Evolutionary conservation across 2,888 invertebrate species (phyloP).

Genomic region (Melanchra persicariae): DNA sequence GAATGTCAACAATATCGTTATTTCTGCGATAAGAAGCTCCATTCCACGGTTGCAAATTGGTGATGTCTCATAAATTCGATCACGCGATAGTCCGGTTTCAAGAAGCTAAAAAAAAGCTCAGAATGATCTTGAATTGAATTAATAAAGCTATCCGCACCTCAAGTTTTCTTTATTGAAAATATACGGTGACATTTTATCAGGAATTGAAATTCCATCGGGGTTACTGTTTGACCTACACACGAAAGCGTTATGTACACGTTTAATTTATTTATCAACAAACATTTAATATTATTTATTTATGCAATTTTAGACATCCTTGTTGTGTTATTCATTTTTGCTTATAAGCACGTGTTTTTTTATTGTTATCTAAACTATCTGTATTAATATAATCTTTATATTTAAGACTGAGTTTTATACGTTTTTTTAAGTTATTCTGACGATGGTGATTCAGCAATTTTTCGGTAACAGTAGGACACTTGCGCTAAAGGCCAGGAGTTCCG

Average conservation of each 20-base stretch:
- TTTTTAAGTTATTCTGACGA: neutral
- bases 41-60: neutral
- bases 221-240: slow-evolving; percentile 2
- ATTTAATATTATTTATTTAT: slow-evolving; percentile 13
- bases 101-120: neutral
- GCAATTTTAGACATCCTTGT: slow-evolving; percentile 11
- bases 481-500: neutral
- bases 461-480: neutral
- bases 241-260: neutral
- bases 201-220: slow-evolving; percentile 2
- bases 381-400: neutral
- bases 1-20: neutral
- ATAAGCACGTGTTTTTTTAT: slow-evolving; percentile 15
- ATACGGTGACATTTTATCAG: neutral
- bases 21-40: neutral
- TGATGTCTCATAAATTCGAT: slow-evolving; percentile 19
- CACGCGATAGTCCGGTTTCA: neutral
- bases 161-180: neutral
- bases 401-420: neutral
- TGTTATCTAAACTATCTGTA: neutral
- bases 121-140: slow-evolving; percentile 13
- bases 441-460: neutral
- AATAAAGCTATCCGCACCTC: neutral
- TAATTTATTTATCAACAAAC: neutral
- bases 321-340: neutral